Evolutionary conservation across 2,888 invertebrate genomes (phyloP).

Genomic region (Gari tellinella): DNA sequence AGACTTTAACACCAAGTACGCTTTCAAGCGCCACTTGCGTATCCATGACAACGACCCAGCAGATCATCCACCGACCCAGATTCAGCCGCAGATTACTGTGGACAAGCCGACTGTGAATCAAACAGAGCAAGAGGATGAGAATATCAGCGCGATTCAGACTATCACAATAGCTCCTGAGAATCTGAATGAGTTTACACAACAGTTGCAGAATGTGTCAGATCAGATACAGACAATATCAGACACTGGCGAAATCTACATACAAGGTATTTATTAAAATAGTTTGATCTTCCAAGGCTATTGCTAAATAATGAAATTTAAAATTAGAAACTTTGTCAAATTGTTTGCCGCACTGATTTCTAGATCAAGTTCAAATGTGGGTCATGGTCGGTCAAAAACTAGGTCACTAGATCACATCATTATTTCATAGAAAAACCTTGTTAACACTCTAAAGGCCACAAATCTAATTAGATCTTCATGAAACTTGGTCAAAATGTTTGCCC

Average conservation of each 20-base stretch:
- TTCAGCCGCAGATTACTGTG: background rate
- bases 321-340: too few relatives aligned
- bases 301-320: too few relatives aligned
- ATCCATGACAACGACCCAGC: constrained; percentile 70
- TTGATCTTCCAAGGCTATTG: too few relatives aligned
- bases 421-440: too few relatives aligned
- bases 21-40: constrained; percentile 82
- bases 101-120: background rate
- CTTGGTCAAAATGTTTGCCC: too few relatives aligned
- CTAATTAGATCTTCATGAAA: too few relatives aligned
- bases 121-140: constrained; percentile 44
- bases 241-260: constrained; percentile 45
- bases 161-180: constrained; percentile 55
- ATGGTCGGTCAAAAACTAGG: too few relatives aligned
- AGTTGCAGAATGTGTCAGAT: constrained; percentile 20
- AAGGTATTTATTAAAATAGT: too few relatives aligned
- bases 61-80: background rate
- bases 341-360: too few relatives aligned
- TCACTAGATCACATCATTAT: too few relatives aligned
- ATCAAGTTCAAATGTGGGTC: too few relatives aligned
- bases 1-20: constrained; percentile 84
- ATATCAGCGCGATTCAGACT: constrained; percentile 55
- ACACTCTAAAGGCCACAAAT: too few relatives aligned
- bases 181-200: constrained; percentile 32
- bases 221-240: constrained; percentile 32